These are phyloP conservation scores for Synanthedon formicaeformis DNA, from an alignment of 2,888 invertebrate species.

Conservation along the genomic window DNA sequence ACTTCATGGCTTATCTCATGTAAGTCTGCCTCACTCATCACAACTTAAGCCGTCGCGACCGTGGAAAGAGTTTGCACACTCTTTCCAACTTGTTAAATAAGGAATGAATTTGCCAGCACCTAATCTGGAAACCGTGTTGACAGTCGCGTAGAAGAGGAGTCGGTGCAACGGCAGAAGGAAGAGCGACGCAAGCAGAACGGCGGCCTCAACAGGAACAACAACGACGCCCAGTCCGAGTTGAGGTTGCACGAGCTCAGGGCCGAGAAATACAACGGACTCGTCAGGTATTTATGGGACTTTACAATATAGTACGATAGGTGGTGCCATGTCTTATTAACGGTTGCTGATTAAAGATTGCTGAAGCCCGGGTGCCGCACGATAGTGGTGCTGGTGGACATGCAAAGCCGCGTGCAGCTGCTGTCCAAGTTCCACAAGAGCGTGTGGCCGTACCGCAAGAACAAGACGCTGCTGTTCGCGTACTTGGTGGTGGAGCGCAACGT, in stretches of 20 bases:
- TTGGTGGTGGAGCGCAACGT: conserved; percentile 93
- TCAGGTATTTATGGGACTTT: conserved; percentile 52
- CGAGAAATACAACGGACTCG: conserved; percentile 95
- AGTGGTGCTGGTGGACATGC: conserved; percentile 88
- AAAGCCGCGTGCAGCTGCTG: conserved; percentile 86
- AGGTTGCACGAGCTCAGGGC: conserved; percentile 91
- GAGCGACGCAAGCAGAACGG: conserved; percentile 71
- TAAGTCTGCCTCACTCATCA: conserved; percentile 11
- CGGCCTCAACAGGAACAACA: conserved; percentile 59
- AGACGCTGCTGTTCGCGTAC: conserved; percentile 94
- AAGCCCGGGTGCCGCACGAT: conserved; percentile 97
- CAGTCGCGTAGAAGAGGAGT: conserved; percentile 61
- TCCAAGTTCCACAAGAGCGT: conserved; percentile 93
- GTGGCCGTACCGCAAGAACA: conserved; percentile 98
- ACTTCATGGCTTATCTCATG: conserved; percentile 87
- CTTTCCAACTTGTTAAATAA: neutral
- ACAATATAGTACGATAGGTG: too few species aligned
- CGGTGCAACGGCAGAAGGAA: conserved; percentile 54
- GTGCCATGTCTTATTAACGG: neutral
- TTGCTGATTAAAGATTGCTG: conserved; percentile 68
- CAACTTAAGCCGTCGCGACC: too few species aligned
- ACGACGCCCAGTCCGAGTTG: conserved; percentile 74
- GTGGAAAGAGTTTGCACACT: neutral
- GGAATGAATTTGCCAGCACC: neutral
- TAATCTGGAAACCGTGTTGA: neutral